Evolutionary conservation across 2,888 invertebrate genomes (phyloP), one percentile per base, ranked within the genome.

Genomic region (Cheilosia scutellata): DNA sequence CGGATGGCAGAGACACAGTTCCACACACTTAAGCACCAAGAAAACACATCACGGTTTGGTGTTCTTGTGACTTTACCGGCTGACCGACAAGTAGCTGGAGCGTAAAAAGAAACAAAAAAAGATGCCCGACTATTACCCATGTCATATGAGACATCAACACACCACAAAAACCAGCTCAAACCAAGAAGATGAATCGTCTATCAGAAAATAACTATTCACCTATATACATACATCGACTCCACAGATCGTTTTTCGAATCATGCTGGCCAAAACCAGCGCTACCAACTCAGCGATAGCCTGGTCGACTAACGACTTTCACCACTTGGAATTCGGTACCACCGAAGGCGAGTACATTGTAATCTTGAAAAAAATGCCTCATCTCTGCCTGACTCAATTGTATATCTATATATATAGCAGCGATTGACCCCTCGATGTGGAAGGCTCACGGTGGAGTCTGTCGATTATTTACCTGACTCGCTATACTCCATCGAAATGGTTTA

Each of bases 251-350:
- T 37, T 58, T 20, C 29, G 51, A 47, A 31, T 25, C 47, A 47
- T 57, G 55, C 29, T 57, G 57, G 49, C n/a, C 42, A 60, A 25
- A 42, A 42, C 20, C 55, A 40, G 29, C 9, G 60, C 9, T 29
- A 31, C 33, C 47, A 25, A 5, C 51, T 40, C 57, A 71, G 58
- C 60, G 65, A 40, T 63, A 37, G 20, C 33, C 11, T 33, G 44
- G 57, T 44, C 44, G 57, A 33, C 20, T 13, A 33, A 71, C 53
- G 49, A 84, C 84, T 84, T 84, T 84, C 84, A 62, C 84, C 80
- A 49, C 49, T 71, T 79, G 57, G 60, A 55, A 60, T 60, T 80
- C 60, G 58, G 71, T 60, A 70, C 40, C 51, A 37, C 11, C 40
- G 47, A 31, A 47, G 53, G 40, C 57, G 9, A 63, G 31, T 65